Base-by-base conservation (phyloP, 2,888 invertebrate species). In the Hirudinaria manillensis region DNA sequence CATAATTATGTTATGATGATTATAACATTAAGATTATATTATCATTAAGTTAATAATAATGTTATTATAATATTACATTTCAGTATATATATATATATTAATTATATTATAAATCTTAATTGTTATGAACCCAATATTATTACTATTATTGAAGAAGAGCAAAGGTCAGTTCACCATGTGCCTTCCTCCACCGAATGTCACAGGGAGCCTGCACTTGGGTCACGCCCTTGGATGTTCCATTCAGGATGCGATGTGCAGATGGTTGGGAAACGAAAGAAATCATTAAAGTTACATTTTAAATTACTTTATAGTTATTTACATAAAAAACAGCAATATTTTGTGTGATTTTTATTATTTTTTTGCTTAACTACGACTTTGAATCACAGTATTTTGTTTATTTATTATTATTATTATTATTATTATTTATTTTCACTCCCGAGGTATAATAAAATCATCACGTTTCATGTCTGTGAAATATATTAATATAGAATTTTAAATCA, bases 221-320 rank as follows among this genome's bases (percentile, higher is more conserved):
- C 87, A 87, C 81, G 86, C 87, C 4, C 80, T 87, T 21, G 86
- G 87, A 10, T 82, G 82, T 72, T 80, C 86, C 53, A 84, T 87
- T 67, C 85, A 87, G 78, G 87, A 87, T 81, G 82, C 85, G 10
- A 79, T 87, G 7, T 80, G 83, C 19, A 80, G 87, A 80, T 86
- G 85, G 86, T 89, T 83, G 84, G 81, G 77, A 36, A 56, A n/a
- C n/a, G n/a, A n/a, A n/a, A n/a, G n/a, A 21, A 27, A 27, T 29
- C 38, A 13, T 36, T 51, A 7, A 68, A 29, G 10, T 2, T 1
- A 29, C 3, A 29, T 24, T 29, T 61, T 24, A 61, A 7, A 29
- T 19, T 24, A 61, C 10, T 29, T 29, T 61, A 29, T 29, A 19
- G 10, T 29, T 61, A 29, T 16, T 16, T 24, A 61, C 21, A 16